Percentiles rank a stretch among this genome's conserved stretches.
Conservation (phyloP, 1,140 invertebrate species). For the Ceratina japonica region DNA sequence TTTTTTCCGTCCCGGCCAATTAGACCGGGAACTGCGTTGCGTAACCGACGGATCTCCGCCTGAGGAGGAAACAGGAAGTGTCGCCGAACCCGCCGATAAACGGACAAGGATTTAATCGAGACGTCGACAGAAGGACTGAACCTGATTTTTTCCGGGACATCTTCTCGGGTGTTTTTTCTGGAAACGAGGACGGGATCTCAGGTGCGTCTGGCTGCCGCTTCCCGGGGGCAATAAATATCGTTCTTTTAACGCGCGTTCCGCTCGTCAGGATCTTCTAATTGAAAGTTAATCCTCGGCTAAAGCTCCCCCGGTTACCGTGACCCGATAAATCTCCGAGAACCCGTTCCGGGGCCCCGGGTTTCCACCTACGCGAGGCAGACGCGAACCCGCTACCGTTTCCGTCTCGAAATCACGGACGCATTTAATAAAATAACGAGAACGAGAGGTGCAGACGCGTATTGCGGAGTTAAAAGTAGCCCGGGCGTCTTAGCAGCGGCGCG, state of each 20-base stretch:
- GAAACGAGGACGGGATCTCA: conserved; percentile 41
- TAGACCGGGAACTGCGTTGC: conserved; percentile 35
- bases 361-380: conserved; percentile 6
- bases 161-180: neutral
- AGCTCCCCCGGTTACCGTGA: conserved; percentile 54
- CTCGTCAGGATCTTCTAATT: conserved; percentile 69
- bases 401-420: conserved; percentile 10
- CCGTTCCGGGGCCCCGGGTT: conserved; percentile 43
- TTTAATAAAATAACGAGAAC: conserved; percentile 19
- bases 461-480: conserved; percentile 19
- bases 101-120: neutral
- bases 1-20: conserved; percentile 20
- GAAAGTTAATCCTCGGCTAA: conserved; percentile 74
- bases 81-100: conserved; percentile 13
- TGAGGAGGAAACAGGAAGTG: neutral
- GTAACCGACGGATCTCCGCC: conserved; percentile 18
- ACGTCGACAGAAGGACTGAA: too few relatives aligned
- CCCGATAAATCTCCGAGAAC: conserved; percentile 65
- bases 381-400: neutral
- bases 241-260: conserved; percentile 59
- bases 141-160: too few relatives aligned
- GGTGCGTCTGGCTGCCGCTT: conserved; percentile 52
- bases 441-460: neutral
- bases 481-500: conserved; percentile 4
- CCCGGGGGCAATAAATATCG: conserved; percentile 69